Evolutionary conservation across 92 coral and sea anemone species (phyloP).

Genomic region (Actinostola sp.): DNA sequence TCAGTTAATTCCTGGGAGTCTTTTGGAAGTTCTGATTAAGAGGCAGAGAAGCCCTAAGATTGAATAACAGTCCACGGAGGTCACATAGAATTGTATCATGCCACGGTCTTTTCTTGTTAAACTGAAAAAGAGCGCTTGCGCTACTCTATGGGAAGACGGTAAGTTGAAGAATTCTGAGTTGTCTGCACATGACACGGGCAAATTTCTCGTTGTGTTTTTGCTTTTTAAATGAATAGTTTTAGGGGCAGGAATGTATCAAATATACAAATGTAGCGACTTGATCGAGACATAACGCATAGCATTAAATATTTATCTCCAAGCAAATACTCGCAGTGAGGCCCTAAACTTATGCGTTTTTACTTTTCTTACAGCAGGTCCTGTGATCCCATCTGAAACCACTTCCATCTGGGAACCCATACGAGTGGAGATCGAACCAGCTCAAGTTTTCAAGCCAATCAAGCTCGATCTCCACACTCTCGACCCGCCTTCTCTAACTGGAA

Average conservation of each 20-base stretch:
- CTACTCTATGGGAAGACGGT: slow-evolving; percentile 79
- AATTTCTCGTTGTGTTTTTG: not conserved
- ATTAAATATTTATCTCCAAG: slow-evolving; percentile 82
- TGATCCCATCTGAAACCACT: slow-evolving; percentile 60
- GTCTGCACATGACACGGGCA: not conserved
- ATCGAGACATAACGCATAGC: slow-evolving; percentile 72
- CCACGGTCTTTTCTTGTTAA: slow-evolving; percentile 98
- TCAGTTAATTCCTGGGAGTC: slow-evolving; percentile 22
- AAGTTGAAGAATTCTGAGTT: slow-evolving; percentile 36
- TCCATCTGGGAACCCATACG: slow-evolving; percentile 87
- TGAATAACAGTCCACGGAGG: slow-evolving; percentile 23
- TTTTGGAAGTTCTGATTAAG: slow-evolving; percentile 37
- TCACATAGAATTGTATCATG: slow-evolving; percentile 59
- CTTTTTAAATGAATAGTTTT: not conserved
- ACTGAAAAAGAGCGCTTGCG: slow-evolving; percentile 77
- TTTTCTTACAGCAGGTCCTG: slow-evolving; percentile 45
- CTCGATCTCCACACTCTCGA: slow-evolving; percentile 75
- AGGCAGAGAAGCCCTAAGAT: slow-evolving; percentile 21
- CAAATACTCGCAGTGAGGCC: slow-evolving; percentile 66
- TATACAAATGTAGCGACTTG: slow-evolving; percentile 39
- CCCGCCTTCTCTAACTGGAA: slow-evolving; percentile 80
- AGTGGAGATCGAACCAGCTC: slow-evolving; percentile 86
- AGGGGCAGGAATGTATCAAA: not conserved
- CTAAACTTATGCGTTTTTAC: not conserved
- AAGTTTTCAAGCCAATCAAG: slow-evolving; percentile 85